Evolutionary conservation across 2,113 vertebrate species (phyloP), one percentile per base, ranked within the genome.

Genomic region (Plotosus lineatus): DNA sequence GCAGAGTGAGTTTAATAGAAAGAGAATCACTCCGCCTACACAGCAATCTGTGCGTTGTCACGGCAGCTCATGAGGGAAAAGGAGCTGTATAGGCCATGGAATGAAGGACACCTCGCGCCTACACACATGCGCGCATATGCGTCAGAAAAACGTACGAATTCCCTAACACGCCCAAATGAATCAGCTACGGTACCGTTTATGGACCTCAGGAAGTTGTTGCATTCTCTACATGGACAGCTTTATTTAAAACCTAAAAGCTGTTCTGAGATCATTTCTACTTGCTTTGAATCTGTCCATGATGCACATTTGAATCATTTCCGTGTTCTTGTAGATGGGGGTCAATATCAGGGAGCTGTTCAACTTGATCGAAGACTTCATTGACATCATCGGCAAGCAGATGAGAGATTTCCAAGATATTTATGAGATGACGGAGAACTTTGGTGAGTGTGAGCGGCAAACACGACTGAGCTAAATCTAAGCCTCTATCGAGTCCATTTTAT

Each of bases 371-470:
- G 95, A 98, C 87, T 98, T 97, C 63, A 96, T 99, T 72, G 96
- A 96, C 66, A 95, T 98, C 92, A 95, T 99, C 0, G 96, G 96
- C 23, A 95, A 94, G 73, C 96, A 97, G 84, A 97, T 99, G 97
- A 98, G 97, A 84, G 96, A 96, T 89, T 95, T 99, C 85, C 94
- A 96, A 88, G 96, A 98, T 33, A 95, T 97, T 50, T 99, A 99
- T 82, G 97, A 99, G 93, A 95, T 97, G 91, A 98, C 97, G 0
- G 97, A 99, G 88, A 99, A 99, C 82, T 93, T 99, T 89, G 97
- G 98, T 99, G 93, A 95, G 96, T 84, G 61, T 4, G 8, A 33
- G 11, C 82, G 51, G 23, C 60, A 61, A 84, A 74, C 65, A 60
- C 58, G 55, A 17, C 11, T 51, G 17, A 8, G 51, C 33, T 42